Base-by-base conservation (phyloP, 2,113 vertebrate genomes). In the Cairina moschata region DNA sequence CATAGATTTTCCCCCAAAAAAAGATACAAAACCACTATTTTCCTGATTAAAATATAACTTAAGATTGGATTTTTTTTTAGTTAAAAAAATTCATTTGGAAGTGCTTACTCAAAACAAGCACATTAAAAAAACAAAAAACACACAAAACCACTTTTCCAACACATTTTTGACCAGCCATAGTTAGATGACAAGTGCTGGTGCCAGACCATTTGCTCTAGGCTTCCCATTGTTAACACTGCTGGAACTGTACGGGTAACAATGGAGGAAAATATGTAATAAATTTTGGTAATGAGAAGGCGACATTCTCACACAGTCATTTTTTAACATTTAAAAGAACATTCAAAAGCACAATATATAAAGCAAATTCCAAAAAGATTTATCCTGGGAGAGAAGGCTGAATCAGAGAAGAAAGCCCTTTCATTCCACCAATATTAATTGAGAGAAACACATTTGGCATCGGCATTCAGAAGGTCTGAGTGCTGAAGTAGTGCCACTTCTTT, bases 171-270 rank as follows among this genome's bases (percentile, higher is more conserved):
- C 59, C 82, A 91, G 81, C 63, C 72, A 46, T 88, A 85, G 63
- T 85, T 80, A 81, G 93, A 95, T 93, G 93, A 95, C 96, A 94
- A 95, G 94, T 93, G 93, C 84, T 97, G 93, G 94, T 95, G 96
- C 96, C 95, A 96, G 95, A 80, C 93, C 93, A 96, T 93, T 96
- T 97, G 95, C 95, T 96, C 87, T 95, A 95, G 96, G 96, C 71
- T 96, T 95, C 83, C 95, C 92, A 97, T 93, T 96, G 96, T 97
- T 96, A 96, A 91, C 93, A 92, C 91, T 96, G 95, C 88, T 95
- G 77, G 86, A 91, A 79, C 92, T 93, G 86, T 48, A 76, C 86
- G 88, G 80, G 84, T 92, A 97, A 96, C 96, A 96, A 96, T 97
- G 93, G 81, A 88, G 86, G 77, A 96, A 95, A 96, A 96, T 95